Evolutionary conservation across 1,140 invertebrate species (phyloP).

Genomic region (Cherax quadricarinatus): DNA sequence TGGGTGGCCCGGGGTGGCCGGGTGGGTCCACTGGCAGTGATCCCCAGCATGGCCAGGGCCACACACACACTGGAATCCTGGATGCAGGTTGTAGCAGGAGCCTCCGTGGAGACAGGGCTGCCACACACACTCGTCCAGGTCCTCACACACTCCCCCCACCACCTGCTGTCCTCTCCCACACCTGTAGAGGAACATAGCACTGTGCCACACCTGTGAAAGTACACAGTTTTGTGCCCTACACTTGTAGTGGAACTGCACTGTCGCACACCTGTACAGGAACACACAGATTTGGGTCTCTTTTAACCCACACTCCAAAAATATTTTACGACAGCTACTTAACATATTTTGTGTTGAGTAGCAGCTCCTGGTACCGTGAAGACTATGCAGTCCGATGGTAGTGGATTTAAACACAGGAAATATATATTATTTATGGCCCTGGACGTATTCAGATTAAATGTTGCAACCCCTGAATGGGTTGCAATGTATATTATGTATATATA

Average conservation of each 20-base stretch:
- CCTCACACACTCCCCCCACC: slow-evolving; percentile 31
- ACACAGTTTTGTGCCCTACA: background rate
- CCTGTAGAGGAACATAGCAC: background rate
- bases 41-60: slow-evolving; percentile 26
- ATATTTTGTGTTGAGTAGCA: no score
- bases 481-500: no score
- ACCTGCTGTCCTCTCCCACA: slow-evolving; percentile 19
- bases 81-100: slow-evolving; percentile 35
- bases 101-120: slow-evolving; percentile 29
- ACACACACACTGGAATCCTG: slow-evolving; percentile 33
- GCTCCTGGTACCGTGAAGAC: no score
- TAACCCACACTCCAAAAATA: no score
- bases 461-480: no score
- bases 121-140: slow-evolving; percentile 40
- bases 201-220: background rate
- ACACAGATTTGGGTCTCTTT: no score
- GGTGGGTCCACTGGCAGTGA: slow-evolving; percentile 31
- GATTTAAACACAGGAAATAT: no score
- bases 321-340: no score
- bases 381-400: no score
- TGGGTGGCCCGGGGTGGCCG: slow-evolving; percentile 20
- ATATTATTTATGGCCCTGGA: no score
- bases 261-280: background rate
- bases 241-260: background rate
- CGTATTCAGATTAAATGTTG: no score